These are phyloP conservation scores for Calephelis virginiensis DNA, from an alignment of 1,140 invertebrate species.

Conservation along the genomic window DNA sequence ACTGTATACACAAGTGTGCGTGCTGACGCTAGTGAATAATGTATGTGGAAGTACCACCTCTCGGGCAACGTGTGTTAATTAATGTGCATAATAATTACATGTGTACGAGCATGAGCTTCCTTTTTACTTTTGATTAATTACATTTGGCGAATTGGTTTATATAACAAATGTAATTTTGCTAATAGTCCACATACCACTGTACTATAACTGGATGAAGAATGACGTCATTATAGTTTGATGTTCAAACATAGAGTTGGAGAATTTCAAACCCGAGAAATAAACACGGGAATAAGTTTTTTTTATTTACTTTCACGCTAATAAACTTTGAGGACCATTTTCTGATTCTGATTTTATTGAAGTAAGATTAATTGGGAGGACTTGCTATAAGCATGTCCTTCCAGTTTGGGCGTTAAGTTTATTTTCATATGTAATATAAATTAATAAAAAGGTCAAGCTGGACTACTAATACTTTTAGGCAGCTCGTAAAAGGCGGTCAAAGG, in stretches of 20 bases:
- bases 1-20: conserved; percentile 35
- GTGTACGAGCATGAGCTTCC: conserved; percentile 70
- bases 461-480: too few species aligned
- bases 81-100: conserved; percentile 77
- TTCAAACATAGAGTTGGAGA: background rate
- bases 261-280: background rate
- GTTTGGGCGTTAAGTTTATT: too few species aligned
- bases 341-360: too few species aligned
- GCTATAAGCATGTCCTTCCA: too few species aligned
- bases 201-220: conserved; percentile 6
- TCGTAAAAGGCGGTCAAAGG: too few species aligned
- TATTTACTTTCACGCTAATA: too few species aligned
- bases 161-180: conserved; percentile 32
- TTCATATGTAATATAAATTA: too few species aligned
- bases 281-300: too few species aligned
- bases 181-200: conserved; percentile 20
- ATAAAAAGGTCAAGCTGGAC: too few species aligned
- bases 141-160: conserved; percentile 66
- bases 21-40: conserved; percentile 61
- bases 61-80: conserved; percentile 60
- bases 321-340: too few species aligned
- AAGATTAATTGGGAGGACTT: too few species aligned
- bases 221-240: background rate
- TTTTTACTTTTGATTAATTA: conserved; percentile 76
- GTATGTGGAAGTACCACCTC: conserved; percentile 57